Conservation (phyloP, 2,888 invertebrate species). For the Molanna angustata region DNA sequence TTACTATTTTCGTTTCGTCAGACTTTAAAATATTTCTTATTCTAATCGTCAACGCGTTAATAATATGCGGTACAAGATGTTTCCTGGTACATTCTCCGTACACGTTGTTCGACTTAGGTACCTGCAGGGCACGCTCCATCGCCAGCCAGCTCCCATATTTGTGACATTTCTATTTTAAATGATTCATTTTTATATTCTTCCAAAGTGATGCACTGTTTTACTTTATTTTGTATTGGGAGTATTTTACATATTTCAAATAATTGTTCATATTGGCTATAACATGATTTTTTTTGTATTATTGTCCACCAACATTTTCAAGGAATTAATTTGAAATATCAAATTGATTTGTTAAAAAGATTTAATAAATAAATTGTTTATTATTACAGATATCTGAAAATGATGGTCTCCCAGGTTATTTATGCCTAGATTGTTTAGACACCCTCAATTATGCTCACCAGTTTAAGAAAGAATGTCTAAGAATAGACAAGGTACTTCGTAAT, state of each 20-base stretch:
- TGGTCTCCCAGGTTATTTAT: conserved; percentile 49
- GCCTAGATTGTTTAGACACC: conserved; percentile 43
- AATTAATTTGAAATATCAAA: background rate
- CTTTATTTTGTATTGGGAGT: too few relatives aligned
- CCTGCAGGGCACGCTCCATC: too few relatives aligned
- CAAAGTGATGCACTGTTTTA: too few relatives aligned
- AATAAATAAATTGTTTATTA: background rate
- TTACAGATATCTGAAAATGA: conserved; percentile 49
- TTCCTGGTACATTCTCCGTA: too few relatives aligned
- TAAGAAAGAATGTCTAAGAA: conserved; percentile 48
- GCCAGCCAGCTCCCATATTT: too few relatives aligned
- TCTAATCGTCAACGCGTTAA: too few relatives aligned
- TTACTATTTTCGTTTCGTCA: too few relatives aligned
- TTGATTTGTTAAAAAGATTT: background rate
- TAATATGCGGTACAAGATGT: too few relatives aligned
- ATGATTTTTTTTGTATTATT: background rate
- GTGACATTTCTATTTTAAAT: too few relatives aligned
- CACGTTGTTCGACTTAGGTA: too few relatives aligned
- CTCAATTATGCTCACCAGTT: conserved; percentile 48
- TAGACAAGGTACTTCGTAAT: conserved; percentile 46
- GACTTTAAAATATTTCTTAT: too few relatives aligned
- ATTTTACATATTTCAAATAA: background rate
- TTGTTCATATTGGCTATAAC: background rate
- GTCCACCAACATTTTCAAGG: background rate
- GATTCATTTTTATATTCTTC: too few relatives aligned